phyloP scores from a whole-genome alignment of 2,797 vertebrate species.

The Luscinia luscinia region DNA sequence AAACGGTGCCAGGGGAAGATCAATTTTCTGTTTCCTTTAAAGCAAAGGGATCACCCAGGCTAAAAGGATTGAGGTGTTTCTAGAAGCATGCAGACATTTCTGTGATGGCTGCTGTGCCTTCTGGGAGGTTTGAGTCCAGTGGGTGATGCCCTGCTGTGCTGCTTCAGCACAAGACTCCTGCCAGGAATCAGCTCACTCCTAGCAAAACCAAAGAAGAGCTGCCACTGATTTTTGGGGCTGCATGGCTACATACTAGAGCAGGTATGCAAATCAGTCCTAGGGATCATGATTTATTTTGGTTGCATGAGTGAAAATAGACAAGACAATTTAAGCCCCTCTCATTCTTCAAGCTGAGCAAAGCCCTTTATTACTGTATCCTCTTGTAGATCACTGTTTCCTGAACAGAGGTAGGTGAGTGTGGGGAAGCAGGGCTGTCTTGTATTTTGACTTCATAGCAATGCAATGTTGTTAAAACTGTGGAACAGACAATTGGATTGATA shows the following conservation, averaged over 20 bases:
- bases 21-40: not conserved
- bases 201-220: not conserved
- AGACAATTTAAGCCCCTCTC: not conserved
- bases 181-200: not conserved
- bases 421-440: not conserved
- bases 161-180: fast-evolving
- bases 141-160: not conserved
- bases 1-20: fast-evolving
- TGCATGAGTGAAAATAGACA: not conserved
- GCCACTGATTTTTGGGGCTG: not conserved
- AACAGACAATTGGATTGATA: not conserved
- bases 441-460: not conserved
- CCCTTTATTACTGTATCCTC: not conserved
- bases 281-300: not conserved
- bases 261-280: not conserved
- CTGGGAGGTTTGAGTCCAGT: not conserved
- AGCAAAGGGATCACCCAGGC: not conserved
- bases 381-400: not conserved
- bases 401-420: not conserved
- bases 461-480: not conserved
- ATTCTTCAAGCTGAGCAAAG: not conserved
- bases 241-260: not conserved
- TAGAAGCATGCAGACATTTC: not conserved
- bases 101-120: not conserved
- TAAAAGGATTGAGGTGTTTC: not conserved